phyloP scores from a whole-genome alignment of 2,797 vertebrate species.

The Takifugu ocellatus region DNA sequence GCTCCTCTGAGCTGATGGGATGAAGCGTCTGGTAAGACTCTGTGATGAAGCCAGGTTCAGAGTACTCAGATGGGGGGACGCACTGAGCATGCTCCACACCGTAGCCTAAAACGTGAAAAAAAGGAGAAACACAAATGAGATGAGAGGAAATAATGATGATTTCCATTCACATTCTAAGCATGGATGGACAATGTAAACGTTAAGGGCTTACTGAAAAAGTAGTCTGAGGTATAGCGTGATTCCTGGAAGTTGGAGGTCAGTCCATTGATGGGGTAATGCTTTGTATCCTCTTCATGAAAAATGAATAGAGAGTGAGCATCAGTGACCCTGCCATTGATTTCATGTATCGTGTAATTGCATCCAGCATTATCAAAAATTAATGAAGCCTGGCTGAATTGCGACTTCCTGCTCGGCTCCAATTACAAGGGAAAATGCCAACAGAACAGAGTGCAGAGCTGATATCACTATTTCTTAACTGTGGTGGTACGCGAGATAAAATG shows the following conservation, averaged over 20 bases:
- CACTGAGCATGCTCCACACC: constrained; percentile 99
- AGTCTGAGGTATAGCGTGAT: constrained; percentile 96
- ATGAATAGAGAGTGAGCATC: constrained; percentile 62
- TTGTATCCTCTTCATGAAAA: constrained; percentile 88
- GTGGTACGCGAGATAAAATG: background rate
- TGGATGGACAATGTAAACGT: constrained; percentile 19
- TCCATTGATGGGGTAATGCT: constrained; percentile 91
- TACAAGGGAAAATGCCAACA: constrained; percentile 49
- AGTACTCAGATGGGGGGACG: constrained; percentile 97
- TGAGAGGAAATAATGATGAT: background rate
- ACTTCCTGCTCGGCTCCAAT: constrained; percentile 65
- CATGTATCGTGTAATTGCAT: constrained; percentile 72
- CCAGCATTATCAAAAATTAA: constrained; percentile 70
- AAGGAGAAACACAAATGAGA: background rate
- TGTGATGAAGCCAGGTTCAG: constrained; percentile 98
- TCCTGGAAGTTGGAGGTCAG: constrained; percentile 88
- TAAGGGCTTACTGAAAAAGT: constrained; percentile 96
- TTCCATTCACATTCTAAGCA: constrained; percentile 17
- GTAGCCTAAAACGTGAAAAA: constrained; percentile 78
- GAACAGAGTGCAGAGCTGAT: constrained; percentile 16
- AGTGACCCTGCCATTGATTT: constrained; percentile 73
- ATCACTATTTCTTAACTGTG: constrained; percentile 4
- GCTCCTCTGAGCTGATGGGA: constrained; percentile 97
- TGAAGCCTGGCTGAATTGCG: constrained; percentile 54
- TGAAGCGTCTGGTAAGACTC: constrained; percentile 99